Conservation (phyloP, 2,113 vertebrate species). For the Dicerorhinus sumatrensis region DNA sequence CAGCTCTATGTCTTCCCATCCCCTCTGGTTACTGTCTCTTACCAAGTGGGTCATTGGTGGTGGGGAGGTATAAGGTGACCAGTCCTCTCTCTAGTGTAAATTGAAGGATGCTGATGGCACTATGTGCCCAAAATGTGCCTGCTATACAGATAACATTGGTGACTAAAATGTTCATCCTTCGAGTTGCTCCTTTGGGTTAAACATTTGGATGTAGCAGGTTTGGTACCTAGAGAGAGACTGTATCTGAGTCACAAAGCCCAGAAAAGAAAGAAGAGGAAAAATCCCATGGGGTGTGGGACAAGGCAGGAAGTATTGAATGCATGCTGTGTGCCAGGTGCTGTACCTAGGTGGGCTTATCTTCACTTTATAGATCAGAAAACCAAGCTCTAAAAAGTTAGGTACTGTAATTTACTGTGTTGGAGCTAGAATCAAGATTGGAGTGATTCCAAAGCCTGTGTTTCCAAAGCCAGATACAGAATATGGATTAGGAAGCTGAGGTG, state of each 20-base stretch:
- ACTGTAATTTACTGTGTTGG: not conserved
- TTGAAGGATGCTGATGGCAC: constrained; percentile 12
- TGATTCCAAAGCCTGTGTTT: not conserved
- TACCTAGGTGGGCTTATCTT: not conserved
- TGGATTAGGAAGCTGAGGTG: not conserved
- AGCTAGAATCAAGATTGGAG: not conserved
- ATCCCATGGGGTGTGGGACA: not conserved
- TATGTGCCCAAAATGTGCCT: not conserved
- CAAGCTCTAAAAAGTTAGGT: not conserved
- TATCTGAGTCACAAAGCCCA: not conserved
- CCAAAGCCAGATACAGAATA: not conserved
- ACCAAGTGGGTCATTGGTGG: not conserved
- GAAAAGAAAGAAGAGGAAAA: not conserved
- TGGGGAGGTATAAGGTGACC: not conserved
- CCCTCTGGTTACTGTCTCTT: not conserved
- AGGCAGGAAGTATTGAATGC: not conserved
- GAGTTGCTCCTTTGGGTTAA: constrained; percentile 42
- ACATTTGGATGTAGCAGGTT: constrained; percentile 18
- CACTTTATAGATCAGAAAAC: not conserved
- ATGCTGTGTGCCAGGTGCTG: not conserved
- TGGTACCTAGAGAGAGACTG: not conserved
- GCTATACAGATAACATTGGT: not conserved
- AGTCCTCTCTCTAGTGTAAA: not conserved
- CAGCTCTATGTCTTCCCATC: not conserved
- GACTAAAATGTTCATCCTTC: not conserved